These are phyloP conservation scores for Epirrita christyi DNA, from an alignment of 2,888 invertebrate genomes.

Conservation along the genomic window DNA sequence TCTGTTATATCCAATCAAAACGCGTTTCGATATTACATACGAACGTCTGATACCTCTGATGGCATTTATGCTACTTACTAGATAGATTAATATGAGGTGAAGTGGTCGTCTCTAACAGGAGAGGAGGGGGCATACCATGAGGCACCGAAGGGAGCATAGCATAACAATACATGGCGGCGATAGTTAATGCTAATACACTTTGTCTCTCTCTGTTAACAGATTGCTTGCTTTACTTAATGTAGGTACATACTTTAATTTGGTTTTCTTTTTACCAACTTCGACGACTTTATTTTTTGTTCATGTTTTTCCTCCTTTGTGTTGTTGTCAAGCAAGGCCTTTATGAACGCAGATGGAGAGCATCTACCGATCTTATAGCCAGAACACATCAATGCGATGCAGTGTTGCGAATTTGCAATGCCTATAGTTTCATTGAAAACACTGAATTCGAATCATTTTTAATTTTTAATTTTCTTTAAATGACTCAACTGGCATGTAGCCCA, in stretches of 20 bases:
- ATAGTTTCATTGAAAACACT: no score
- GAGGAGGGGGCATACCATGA: constrained; percentile 65
- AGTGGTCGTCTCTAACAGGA: constrained; percentile 61
- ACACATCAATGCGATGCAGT: no score
- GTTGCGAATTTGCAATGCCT: no score
- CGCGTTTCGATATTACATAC: constrained; percentile 51
- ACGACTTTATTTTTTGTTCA: neutral
- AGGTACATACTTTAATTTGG: neutral
- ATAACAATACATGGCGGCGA: constrained; percentile 65
- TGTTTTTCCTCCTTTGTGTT: no score
- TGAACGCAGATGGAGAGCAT: no score
- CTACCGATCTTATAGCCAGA: no score
- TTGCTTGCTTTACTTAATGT: constrained; percentile 6
- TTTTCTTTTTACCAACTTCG: no score
- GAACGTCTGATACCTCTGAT: constrained; percentile 38
- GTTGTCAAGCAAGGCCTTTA: no score
- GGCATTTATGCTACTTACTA: constrained; percentile 57
- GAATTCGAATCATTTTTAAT: no score
- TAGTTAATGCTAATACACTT: constrained; percentile 69
- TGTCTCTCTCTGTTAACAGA: constrained; percentile 54
- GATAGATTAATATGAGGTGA: constrained; percentile 54
- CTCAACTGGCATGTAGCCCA: no score
- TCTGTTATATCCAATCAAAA: constrained; percentile 64
- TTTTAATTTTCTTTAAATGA: no score
- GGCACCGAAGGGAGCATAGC: constrained; percentile 70